Base-by-base conservation (phyloP, 2,888 invertebrate species). In the Scotopteryx bipunctaria region DNA sequence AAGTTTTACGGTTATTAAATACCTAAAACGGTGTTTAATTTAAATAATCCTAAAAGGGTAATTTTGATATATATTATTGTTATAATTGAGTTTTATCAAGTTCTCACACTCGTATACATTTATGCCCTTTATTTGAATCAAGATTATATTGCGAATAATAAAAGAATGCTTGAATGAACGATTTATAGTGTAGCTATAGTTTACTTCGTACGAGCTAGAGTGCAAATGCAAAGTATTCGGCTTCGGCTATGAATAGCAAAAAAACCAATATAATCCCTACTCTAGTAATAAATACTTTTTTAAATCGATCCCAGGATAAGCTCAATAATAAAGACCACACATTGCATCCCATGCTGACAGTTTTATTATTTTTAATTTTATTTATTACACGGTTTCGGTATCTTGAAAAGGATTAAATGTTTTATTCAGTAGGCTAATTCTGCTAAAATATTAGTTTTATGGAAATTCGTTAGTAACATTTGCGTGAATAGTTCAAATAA, bases 271-370 rank as follows among this genome's bases (percentile, higher is more conserved):
- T 5, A 11, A 11, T 43, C 53, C 19, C 58, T 25, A 5, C 55
- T 37, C 56, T 53, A 53, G 23, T 38, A 56, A 53, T 62, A 59
- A 67, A 57, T 47, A 48, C 42, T 48, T 62, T 55, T 54, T 51
- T 59, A 58, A 60, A 61, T 49, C 51, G 60, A 59, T 62, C 50
- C 37, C 46, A 19, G 16, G 40, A 25, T 59, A 51, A 59, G 59
- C 55, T 55, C 36, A 21, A 53, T 59, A 56, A 63, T 60, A 46
- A 61, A 61, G 63, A 63, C 61, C 63, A 61, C 63, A 61, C 58
- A 53, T 38, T 17, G 48, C 53, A 55, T 41, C 31, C 37, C 51
- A 49, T 49, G 54, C 53, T 58, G 67, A 59, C 44, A 54, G 53
- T 52, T 63, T 68, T 58, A 56, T 55, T 53, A 55, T 66, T 64